These are phyloP conservation scores for rabbit (Oryctolagus cuniculus) DNA, from an alignment of 2,113 vertebrate species.

Conservation along the genomic window mOryCun1.1 NC_091441.1:24129501-24130000, in stretches of 20 bases:
- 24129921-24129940: conserved; percentile 90
- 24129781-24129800: conserved; percentile 91
- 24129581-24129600: conserved; percentile 83
- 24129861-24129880: conserved; percentile 84
- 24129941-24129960: conserved; percentile 90
- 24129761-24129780: conserved; percentile 90
- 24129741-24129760: conserved; percentile 84
- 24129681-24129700: conserved; percentile 91
- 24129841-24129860: conserved; percentile 83
- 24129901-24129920: conserved; percentile 94
- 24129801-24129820: conserved; percentile 79
- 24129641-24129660: conserved; percentile 91
- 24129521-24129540: conserved; percentile 85
- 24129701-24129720: conserved; percentile 87
- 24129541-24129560: conserved; percentile 83
- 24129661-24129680: conserved; percentile 92
- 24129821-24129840: conserved; percentile 83
- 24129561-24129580: conserved; percentile 86
- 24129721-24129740: conserved; percentile 87
- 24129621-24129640: conserved; percentile 91
- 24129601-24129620: conserved; percentile 88
- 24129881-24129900: conserved; percentile 92
- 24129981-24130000: conserved; percentile 82
- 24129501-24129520: conserved; percentile 84
- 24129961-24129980: conserved; percentile 95